Evolutionary conservation across 2,888 invertebrate species (phyloP).

Genomic region (Electrophaes corylata): DNA sequence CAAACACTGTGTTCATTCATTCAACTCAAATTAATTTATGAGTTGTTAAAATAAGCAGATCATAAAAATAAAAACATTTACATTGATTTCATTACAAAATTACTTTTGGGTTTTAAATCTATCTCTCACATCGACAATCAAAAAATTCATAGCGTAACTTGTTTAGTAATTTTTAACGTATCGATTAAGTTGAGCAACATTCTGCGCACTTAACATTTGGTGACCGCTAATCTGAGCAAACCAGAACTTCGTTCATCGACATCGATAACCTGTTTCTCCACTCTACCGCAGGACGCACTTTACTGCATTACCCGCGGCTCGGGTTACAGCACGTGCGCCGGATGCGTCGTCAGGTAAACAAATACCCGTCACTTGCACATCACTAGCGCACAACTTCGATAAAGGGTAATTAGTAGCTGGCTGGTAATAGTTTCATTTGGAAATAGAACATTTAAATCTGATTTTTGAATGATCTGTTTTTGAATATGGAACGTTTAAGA

Average conservation of each 20-base stretch:
- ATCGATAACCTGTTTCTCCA: conserved; percentile 26
- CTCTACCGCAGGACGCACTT: conserved; percentile 50
- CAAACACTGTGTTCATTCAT: too few relatives aligned
- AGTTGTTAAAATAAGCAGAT: too few relatives aligned
- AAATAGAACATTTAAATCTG: conserved; percentile 15
- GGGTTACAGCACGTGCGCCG: conserved; percentile 79
- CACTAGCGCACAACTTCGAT: conserved; percentile 41
- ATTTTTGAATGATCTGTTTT: background rate
- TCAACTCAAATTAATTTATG: too few relatives aligned
- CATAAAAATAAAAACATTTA: too few relatives aligned
- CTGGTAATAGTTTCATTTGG: conserved; percentile 7
- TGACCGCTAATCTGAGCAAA: too few relatives aligned
- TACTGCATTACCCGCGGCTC: conserved; percentile 65
- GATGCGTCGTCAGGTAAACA: conserved; percentile 83
- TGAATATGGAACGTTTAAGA: background rate
- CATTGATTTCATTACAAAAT: too few relatives aligned
- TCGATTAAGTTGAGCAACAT: too few relatives aligned
- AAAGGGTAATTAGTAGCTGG: conserved; percentile 26
- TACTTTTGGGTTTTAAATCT: too few relatives aligned
- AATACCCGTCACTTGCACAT: conserved; percentile 56
- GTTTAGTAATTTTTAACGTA: too few relatives aligned
- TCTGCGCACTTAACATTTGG: too few relatives aligned
- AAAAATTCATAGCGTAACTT: too few relatives aligned
- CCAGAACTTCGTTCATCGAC: conserved; percentile 6
- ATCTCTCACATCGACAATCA: too few relatives aligned